Base-by-base conservation (phyloP, 2,888 invertebrate species). In the Cerastoderma edule region DNA sequence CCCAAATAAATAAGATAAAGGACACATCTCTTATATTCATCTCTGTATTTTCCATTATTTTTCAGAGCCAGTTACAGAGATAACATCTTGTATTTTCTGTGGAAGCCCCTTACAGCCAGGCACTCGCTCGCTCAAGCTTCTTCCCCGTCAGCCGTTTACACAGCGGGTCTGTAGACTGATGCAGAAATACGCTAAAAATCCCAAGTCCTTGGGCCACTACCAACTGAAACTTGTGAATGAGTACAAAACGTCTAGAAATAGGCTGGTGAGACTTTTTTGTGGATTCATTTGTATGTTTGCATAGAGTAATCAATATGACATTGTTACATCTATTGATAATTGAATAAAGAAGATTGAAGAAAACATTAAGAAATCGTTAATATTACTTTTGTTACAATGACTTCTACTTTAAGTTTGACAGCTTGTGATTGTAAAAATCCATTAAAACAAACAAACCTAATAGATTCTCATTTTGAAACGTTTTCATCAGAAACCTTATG, bases 151-250 rank as follows among this genome's bases (percentile, higher is more conserved):
- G 27, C 22, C 24, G 27, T 28, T 28, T 3, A 53, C 53, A 53
- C 53, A 53, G 53, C 24, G 27, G 27, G 27, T 53, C 2, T 27
- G 53, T 22, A 24, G 24, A 22, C 27, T 53, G n/a, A 53, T 53
- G 53, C 8, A 53, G 53, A 53, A 24, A 22, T 22, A 53, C 27
- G 27, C 10, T 13, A 28, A 53, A 53, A 53, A 53, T 13, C 53
- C 53, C 27, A 27, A 24, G 2, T 19, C 19, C 3, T 13, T 53
- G 13, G 53, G 53, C 8, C 8, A 28, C 10, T 53, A 53, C 53
- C 53, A 53, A n/a, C 10, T 5, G 24, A 53, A 53, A n/a, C 53
- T 53, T 13, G 53, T 53, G 8, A 28, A 53, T 27, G 53, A 53
- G 27, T 53, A 27, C 27, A 53, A 24, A n/a, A 53, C 2, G 22